Percentiles rank a stretch among this genome's conserved stretches.
Conservation (phyloP, 92 coral and sea anemone species). For the Phymanthus crucifer region DNA sequence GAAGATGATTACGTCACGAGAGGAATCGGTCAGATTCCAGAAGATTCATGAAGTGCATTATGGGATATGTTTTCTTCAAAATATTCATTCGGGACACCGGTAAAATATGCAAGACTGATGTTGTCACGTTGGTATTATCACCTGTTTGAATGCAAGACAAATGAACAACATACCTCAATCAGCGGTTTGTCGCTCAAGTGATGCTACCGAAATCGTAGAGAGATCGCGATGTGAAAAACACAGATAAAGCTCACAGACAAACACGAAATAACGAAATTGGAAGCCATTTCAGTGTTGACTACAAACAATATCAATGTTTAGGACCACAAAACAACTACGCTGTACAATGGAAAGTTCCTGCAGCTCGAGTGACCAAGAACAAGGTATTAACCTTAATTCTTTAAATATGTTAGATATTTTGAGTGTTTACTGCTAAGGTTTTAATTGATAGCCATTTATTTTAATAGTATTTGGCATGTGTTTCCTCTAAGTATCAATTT, state of each 20-base stretch:
- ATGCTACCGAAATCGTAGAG: not conserved
- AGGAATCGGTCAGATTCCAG: not conserved
- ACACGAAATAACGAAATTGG: not conserved
- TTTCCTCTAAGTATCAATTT: not conserved
- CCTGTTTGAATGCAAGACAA: conserved; percentile 43
- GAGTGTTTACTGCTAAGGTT: not conserved
- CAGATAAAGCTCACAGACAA: not conserved
- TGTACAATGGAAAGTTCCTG: conserved; percentile 20
- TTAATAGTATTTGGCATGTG: not conserved
- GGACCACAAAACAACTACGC: not conserved
- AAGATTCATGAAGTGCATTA: not conserved
- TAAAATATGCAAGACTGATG: conserved; percentile 21
- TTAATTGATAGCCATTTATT: not conserved
- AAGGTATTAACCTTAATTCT: conserved; percentile 17
- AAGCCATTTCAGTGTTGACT: not conserved
- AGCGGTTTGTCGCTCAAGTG: not conserved
- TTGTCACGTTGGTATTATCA: not conserved
- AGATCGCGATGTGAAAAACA: not conserved
- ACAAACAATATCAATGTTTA: not conserved
- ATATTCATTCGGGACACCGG: not conserved
- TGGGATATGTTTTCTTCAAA: conserved; percentile 15
- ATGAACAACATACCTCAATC: conserved; percentile 19
- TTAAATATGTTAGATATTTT: not conserved
- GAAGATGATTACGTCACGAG: not conserved
- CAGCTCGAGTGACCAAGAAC: conserved; percentile 38